Evolutionary conservation across 2,113 vertebrate genomes (phyloP).

Genomic region (Rissa tridactyla): DNA sequence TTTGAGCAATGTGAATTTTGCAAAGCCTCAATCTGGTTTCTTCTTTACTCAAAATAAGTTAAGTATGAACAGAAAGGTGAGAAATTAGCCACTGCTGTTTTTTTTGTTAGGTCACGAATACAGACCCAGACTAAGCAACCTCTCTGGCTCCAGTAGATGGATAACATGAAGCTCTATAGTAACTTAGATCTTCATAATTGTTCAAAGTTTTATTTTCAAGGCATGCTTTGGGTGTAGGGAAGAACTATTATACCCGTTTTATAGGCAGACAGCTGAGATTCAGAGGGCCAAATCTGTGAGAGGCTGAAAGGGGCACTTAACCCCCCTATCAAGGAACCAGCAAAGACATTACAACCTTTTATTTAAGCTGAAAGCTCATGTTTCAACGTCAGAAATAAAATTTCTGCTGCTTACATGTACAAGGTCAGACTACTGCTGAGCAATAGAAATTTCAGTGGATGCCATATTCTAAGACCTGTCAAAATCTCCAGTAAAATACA

Average conservation of each 20-base stretch:
- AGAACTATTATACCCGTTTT: neutral
- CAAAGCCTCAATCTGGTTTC: rapidly evolving
- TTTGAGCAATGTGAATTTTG: neutral
- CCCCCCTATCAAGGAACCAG: rapidly evolving
- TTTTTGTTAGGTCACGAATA: neutral
- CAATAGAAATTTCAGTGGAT: neutral
- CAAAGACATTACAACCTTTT: neutral
- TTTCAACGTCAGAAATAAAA: neutral
- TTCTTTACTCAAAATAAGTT: neutral
- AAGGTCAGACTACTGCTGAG: neutral
- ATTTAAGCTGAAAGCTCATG: neutral
- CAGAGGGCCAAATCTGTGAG: neutral
- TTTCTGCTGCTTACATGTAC: neutral
- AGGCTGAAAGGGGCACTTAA: neutral
- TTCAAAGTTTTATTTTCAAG: neutral
- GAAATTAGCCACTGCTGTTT: neutral
- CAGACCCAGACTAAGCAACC: neutral
- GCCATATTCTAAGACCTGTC: neutral
- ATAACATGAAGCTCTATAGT: neutral
- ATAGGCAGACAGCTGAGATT: neutral
- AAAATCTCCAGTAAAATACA: neutral
- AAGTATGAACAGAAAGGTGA: neutral
- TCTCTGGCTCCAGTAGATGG: neutral
- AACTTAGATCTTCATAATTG: neutral
- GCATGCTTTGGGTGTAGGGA: neutral